Conservation (phyloP, 2,113 vertebrate genomes). For the Poeciliopsis turrubarensis region DNA sequence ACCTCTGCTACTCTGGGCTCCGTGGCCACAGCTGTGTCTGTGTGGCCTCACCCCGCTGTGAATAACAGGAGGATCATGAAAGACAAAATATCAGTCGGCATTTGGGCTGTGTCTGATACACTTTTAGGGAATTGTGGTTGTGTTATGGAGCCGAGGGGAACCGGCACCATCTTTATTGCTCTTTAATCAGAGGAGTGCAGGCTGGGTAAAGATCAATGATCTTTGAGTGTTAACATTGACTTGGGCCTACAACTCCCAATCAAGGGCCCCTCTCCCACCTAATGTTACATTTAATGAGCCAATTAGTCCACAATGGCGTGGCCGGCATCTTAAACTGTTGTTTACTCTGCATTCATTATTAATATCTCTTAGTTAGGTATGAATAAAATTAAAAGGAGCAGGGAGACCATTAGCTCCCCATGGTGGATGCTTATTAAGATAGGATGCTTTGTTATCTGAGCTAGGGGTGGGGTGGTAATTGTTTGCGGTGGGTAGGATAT, state of each 20-base stretch:
- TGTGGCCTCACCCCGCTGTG: constrained; percentile 44
- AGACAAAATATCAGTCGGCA: constrained; percentile 58
- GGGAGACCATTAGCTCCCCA: constrained; percentile 83
- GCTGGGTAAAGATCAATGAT: constrained; percentile 82
- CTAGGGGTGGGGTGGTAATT: constrained; percentile 76
- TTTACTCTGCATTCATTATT: constrained; percentile 87
- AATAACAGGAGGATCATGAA: constrained; percentile 51
- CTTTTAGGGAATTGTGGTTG: constrained; percentile 57
- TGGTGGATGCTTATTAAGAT: constrained; percentile 83
- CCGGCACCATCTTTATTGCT: constrained; percentile 75
- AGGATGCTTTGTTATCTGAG: constrained; percentile 82
- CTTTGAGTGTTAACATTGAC: constrained; percentile 78
- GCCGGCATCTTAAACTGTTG: constrained; percentile 84
- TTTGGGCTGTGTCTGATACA: constrained; percentile 61
- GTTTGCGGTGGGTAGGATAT: constrained; percentile 78
- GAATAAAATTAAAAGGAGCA: constrained; percentile 86
- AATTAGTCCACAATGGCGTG: constrained; percentile 84
- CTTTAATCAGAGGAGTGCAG: constrained; percentile 81
- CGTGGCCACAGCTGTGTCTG: constrained; percentile 54
- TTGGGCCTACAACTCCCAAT: constrained; percentile 79
- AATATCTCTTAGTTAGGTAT: constrained; percentile 86
- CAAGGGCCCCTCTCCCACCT: constrained; percentile 80
- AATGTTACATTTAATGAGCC: constrained; percentile 85
- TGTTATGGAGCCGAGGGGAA: constrained; percentile 66
- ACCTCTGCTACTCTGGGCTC: constrained; percentile 60